These are phyloP conservation scores for Seladonia tumulorum DNA, from an alignment of 2,888 invertebrate genomes.

Conservation along the genomic window DNA sequence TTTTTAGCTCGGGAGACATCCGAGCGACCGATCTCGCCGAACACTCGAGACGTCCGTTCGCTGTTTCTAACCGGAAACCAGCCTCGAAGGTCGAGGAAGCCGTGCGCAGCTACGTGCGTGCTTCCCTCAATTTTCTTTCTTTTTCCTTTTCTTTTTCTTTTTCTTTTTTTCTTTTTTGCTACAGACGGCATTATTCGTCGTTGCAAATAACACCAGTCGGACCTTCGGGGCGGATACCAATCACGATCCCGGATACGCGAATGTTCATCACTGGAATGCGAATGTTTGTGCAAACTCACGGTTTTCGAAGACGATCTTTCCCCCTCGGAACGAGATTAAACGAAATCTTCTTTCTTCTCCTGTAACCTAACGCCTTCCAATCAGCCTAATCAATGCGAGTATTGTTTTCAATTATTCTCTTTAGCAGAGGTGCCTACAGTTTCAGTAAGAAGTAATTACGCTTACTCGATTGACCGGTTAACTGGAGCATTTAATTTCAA, in stretches of 20 bases:
- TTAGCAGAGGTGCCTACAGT: no score
- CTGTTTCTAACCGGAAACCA: conserved; percentile 1
- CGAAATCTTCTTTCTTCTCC: no score
- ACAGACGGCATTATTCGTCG: not conserved
- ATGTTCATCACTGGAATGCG: not conserved
- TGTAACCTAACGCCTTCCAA: no score
- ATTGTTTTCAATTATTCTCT: no score
- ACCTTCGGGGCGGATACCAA: not conserved
- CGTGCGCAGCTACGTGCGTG: not conserved
- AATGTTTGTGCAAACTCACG: not conserved
- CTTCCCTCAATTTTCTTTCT: not conserved
- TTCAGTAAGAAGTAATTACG: no score
- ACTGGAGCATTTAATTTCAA: no score
- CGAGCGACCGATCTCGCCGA: not conserved
- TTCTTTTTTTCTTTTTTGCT: not conserved
- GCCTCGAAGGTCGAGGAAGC: not conserved
- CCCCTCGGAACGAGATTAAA: no score
- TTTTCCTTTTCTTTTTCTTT: not conserved
- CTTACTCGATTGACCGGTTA: no score
- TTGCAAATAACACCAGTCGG: not conserved
- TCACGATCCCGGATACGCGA: not conserved
- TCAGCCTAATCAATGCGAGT: no score
- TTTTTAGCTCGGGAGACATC: not conserved
- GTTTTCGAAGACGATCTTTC: not conserved
- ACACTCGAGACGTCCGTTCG: not conserved